These are phyloP conservation scores for Halcyon malimbica DNA, from an alignment of 2,113 vertebrate species.

Conservation along the genomic window DNA sequence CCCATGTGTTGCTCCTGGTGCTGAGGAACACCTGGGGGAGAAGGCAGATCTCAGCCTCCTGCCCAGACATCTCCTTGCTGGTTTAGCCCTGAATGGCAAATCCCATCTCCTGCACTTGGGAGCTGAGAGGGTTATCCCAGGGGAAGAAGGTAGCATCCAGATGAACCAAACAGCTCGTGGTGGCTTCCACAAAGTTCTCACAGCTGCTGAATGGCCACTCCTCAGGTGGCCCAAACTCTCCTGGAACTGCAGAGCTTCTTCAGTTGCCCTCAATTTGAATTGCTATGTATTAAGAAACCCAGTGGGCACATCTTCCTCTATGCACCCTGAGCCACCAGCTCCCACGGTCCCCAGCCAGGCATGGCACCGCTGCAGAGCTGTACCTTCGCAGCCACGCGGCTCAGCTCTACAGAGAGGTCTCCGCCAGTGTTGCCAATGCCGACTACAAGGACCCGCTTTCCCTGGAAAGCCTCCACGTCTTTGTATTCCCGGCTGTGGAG, in stretches of 20 bases:
- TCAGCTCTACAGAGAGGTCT: conserved; percentile 87
- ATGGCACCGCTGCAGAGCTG: fast-evolving
- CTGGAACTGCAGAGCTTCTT: not conserved
- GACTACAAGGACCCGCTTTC: conserved; percentile 84
- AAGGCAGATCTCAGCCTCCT: not conserved
- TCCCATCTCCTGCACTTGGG: not conserved
- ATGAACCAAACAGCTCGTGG: not conserved
- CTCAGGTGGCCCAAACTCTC: not conserved
- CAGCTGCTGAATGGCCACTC: not conserved
- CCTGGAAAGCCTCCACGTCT: conserved; percentile 73
- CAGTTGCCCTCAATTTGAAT: not conserved
- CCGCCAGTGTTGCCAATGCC: conserved; percentile 89
- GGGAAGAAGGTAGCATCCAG: not conserved
- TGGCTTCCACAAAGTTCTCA: not conserved
- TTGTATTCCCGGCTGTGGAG: conserved; percentile 88
- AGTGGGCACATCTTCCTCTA: not conserved
- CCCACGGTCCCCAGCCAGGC: not conserved
- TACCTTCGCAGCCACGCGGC: conserved; percentile 83
- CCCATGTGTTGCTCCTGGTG: conserved; percentile 80
- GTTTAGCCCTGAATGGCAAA: not conserved
- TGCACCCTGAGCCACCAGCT: not conserved
- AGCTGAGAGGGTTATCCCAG: not conserved
- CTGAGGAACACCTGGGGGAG: conserved; percentile 82
- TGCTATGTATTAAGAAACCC: not conserved
- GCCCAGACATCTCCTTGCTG: not conserved